Evolutionary conservation across 1,140 invertebrate genomes (phyloP).

Genomic region (Diabrotica undecimpunctata): DNA sequence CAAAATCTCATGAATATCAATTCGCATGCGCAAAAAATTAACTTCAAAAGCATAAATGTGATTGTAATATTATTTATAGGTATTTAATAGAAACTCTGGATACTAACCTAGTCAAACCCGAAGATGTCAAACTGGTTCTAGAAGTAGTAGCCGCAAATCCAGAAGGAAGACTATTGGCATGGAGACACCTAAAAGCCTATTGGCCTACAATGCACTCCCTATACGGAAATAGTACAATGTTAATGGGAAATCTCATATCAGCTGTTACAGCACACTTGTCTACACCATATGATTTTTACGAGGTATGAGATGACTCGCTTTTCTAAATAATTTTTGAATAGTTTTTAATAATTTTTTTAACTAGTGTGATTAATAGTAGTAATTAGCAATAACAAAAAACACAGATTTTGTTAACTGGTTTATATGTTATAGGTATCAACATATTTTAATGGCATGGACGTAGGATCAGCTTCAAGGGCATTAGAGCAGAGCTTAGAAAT

Average conservation of each 20-base stretch:
- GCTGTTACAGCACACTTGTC: constrained; percentile 67
- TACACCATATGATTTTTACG: constrained; percentile 67
- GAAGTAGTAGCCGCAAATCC: constrained; percentile 66
- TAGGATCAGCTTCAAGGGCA: constrained; percentile 64
- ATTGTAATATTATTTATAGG: constrained; percentile 37
- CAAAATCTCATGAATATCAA: too few species aligned
- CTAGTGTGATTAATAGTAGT: constrained; percentile 10
- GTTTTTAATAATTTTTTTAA: too few species aligned
- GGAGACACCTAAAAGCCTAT: constrained; percentile 72
- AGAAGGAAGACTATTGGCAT: constrained; percentile 67
- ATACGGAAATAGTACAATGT: constrained; percentile 66
- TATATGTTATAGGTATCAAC: constrained; percentile 55
- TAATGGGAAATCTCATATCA: constrained; percentile 66
- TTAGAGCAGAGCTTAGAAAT: constrained; percentile 71
- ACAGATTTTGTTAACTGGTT: too few species aligned
- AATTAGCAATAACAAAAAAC: too few species aligned
- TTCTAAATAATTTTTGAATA: too few species aligned
- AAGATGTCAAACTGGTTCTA: constrained; percentile 68
- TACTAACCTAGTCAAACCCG: constrained; percentile 60
- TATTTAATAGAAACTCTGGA: constrained; percentile 62
- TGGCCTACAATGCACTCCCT: constrained; percentile 64
- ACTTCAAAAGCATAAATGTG: too few species aligned
- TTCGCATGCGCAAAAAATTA: too few species aligned
- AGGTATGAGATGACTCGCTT: too few species aligned
- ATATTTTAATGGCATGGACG: constrained; percentile 64